Conservation (phyloP, 2,113 vertebrate species). For the Petrocephalus zakoni region DNA sequence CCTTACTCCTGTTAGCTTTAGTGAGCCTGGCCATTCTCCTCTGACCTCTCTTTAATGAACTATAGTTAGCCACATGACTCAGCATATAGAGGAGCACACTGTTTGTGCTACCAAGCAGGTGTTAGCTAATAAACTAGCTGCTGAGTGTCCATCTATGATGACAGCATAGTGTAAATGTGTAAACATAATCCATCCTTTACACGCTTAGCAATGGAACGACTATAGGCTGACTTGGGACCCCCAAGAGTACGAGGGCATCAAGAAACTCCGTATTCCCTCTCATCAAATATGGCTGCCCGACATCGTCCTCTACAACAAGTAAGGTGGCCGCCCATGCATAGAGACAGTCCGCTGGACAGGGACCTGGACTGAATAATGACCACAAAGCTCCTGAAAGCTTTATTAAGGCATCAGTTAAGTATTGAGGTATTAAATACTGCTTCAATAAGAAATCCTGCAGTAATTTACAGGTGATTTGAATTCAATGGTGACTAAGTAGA, state of each 20-base stretch:
- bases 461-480: neutral
- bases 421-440: neutral
- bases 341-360: neutral
- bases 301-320: constrained; percentile 75
- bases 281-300: constrained; percentile 71
- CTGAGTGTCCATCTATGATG: neutral
- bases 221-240: constrained; percentile 70
- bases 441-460: neutral
- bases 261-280: constrained; percentile 66
- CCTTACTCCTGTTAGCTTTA: neutral
- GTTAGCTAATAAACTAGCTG: neutral
- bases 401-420: neutral
- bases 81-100: neutral
- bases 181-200: neutral
- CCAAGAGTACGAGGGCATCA: constrained; percentile 65
- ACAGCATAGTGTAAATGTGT: neutral
- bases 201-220: constrained; percentile 66
- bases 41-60: neutral
- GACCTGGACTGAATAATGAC: neutral
- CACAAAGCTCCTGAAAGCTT: neutral
- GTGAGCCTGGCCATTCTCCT: neutral
- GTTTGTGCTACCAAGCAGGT: neutral
- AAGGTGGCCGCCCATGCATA: neutral
- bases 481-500: neutral
- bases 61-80: neutral